Evolutionary conservation across 2,888 invertebrate genomes (phyloP).

Genomic region (Camponotus fellah): DNA sequence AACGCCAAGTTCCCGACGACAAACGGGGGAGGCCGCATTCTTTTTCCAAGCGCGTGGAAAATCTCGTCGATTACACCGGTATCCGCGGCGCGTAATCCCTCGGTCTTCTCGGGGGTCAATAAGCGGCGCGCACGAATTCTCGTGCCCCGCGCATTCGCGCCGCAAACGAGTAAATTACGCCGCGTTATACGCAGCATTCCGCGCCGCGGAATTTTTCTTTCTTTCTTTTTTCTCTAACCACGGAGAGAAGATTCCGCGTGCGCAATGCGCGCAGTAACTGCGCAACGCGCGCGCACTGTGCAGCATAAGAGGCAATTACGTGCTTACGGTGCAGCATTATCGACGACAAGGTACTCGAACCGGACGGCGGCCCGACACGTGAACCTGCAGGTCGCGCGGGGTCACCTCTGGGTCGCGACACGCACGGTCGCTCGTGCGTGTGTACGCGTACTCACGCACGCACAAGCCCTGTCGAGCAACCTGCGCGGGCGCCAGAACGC

Average conservation of each 20-base stretch:
- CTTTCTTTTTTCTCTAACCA: constrained; percentile 30
- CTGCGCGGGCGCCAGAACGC: constrained; percentile 39
- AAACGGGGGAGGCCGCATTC: neutral
- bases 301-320: constrained; percentile 71
- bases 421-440: constrained; percentile 28
- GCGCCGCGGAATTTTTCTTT: constrained; percentile 47
- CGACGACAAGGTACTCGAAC: constrained; percentile 71
- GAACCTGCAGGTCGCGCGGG: constrained; percentile 65
- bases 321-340: constrained; percentile 68
- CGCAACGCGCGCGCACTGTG: constrained; percentile 58
- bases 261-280: constrained; percentile 20
- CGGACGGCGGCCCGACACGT: constrained; percentile 44
- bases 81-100: constrained; percentile 24
- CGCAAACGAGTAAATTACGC: constrained; percentile 66
- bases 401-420: constrained; percentile 65
- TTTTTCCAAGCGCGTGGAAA: constrained; percentile 29
- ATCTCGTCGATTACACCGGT: constrained; percentile 36
- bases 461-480: constrained; percentile 27
- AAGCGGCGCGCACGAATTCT: constrained; percentile 52
- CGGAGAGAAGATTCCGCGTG: constrained; percentile 15
- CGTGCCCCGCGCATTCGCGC: constrained; percentile 23
- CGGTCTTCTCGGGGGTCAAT: neutral
- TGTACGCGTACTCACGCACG: neutral
- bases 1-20: neutral
- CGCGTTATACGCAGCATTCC: constrained; percentile 59